A percentile compares a stretch with the other conserved stretches of the same genome.
Evolutionary conservation across 2,888 invertebrate genomes (phyloP).

Genomic region (Eustalomyia histrio): DNA sequence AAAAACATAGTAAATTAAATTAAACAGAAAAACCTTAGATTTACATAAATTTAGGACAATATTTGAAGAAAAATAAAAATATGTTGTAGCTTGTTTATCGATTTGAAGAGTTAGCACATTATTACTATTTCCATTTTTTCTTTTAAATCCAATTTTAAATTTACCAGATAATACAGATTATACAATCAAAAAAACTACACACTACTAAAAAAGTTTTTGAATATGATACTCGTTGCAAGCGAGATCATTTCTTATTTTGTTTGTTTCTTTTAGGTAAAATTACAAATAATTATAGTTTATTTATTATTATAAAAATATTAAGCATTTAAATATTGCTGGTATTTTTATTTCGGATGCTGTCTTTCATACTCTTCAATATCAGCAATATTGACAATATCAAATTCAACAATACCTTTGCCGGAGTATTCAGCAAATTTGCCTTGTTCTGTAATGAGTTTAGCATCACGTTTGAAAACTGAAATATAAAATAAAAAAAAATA

Average conservation of each 20-base stretch:
- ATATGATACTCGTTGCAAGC: slow-evolving; percentile 51
- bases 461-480: slow-evolving; percentile 84
- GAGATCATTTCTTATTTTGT: slow-evolving; percentile 27
- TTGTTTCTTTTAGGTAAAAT: slow-evolving; percentile 51
- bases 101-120: background rate
- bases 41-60: no score
- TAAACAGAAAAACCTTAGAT: no score
- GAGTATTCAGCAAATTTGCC: slow-evolving; percentile 88
- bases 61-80: no score
- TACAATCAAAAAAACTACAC: slow-evolving; percentile 56
- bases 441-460: slow-evolving; percentile 77
- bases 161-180: slow-evolving; percentile 45
- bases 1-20: no score
- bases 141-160: slow-evolving; percentile 37
- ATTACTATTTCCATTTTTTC: slow-evolving; percentile 6
- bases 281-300: slow-evolving; percentile 49
- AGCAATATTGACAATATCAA: slow-evolving; percentile 86
- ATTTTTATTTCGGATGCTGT: slow-evolving; percentile 64
- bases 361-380: slow-evolving; percentile 81
- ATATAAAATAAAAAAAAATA: slow-evolving; percentile 32
- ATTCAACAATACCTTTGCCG: slow-evolving; percentile 87
- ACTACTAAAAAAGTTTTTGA: slow-evolving; percentile 52
- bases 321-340: background rate
- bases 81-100: background rate
- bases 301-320: slow-evolving; percentile 34